Evolutionary conservation across 2,797 vertebrate genomes (phyloP).

Genomic region (Hylomyscus alleni): DNA sequence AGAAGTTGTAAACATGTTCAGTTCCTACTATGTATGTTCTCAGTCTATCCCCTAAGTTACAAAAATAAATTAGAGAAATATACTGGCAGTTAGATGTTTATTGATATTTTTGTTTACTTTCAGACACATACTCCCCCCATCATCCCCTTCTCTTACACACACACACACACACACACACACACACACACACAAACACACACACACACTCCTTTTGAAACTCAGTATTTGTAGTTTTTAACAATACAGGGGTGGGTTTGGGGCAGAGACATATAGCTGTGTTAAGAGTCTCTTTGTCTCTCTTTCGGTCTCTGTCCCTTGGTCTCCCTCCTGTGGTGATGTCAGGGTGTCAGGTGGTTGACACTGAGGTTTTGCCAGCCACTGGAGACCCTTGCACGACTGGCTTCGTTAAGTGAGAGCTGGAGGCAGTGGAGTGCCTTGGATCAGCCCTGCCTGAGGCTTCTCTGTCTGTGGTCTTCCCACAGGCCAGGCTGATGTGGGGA

Average conservation of each 20-base stretch:
- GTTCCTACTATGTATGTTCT: background rate
- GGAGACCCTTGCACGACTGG: background rate
- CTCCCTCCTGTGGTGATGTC: background rate
- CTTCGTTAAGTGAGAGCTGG: background rate
- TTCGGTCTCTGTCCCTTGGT: background rate
- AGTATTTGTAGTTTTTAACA: background rate
- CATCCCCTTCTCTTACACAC: background rate
- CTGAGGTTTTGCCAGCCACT: background rate
- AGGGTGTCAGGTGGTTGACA: background rate
- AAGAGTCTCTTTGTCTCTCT: background rate
- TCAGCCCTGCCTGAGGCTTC: background rate
- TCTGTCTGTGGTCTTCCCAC: slow-evolving; percentile 20
- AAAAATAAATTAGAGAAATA: slow-evolving; percentile 1
- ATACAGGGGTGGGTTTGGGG: background rate
- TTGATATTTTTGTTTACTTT: background rate
- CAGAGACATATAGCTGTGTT: background rate
- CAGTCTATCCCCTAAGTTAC: background rate
- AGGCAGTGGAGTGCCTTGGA: background rate
- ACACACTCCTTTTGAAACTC: background rate
- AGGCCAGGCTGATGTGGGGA: background rate
- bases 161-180: background rate
- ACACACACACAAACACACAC: background rate
- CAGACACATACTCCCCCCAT: background rate
- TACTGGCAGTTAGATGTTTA: slow-evolving; percentile 39
- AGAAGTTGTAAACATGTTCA: background rate